These are phyloP conservation scores for Neoarius graeffei DNA, from an alignment of 2,113 vertebrate genomes.

Conservation along the genomic window DNA sequence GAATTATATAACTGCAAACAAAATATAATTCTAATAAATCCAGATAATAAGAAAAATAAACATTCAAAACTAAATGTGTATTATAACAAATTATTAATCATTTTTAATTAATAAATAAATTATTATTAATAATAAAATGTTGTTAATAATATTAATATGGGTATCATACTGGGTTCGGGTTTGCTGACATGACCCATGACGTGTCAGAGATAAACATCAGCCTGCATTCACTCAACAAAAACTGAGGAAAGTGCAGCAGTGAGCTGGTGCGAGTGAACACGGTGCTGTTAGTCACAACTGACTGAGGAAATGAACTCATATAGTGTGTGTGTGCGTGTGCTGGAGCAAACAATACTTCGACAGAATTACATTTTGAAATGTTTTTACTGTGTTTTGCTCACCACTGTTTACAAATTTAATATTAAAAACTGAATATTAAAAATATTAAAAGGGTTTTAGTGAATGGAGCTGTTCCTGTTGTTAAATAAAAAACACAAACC, in stretches of 20 bases:
- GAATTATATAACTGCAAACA: background rate
- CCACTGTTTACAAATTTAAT: background rate
- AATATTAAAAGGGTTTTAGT: background rate
- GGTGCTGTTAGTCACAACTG: background rate
- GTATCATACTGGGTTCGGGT: background rate
- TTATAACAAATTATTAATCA: background rate
- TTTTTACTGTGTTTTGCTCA: background rate
- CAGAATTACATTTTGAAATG: background rate
- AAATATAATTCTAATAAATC: background rate
- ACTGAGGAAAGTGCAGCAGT: background rate
- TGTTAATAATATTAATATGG: background rate
- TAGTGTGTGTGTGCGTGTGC: background rate
- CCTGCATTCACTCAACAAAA: background rate
- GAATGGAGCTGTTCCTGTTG: background rate
- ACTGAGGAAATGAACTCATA: background rate
- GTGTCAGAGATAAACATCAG: background rate
- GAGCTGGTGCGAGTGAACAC: background rate
- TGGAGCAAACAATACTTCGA: background rate
- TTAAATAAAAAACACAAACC: conserved; percentile 10
- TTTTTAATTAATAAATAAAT: background rate
- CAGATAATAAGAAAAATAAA: background rate
- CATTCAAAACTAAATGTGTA: background rate
- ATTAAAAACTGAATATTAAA: background rate
- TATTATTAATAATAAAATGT: background rate
- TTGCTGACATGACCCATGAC: background rate